Conservation (phyloP, 1,140 invertebrate genomes). For the Diplogasteroides magnus region DNA sequence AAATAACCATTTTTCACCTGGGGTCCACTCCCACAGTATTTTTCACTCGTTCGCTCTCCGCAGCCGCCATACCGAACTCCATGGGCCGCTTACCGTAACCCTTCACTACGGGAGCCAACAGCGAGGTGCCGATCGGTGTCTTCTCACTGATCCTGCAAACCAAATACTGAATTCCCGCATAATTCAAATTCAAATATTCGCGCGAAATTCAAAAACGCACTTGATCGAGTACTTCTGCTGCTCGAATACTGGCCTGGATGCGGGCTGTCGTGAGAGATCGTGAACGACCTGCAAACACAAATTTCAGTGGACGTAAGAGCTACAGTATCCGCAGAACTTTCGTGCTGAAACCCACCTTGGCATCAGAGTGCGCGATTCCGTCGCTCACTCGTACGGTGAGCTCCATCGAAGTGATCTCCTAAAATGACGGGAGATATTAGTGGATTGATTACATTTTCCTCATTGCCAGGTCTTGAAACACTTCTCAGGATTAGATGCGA, state of each 20-base stretch:
- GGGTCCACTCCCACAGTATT: background rate
- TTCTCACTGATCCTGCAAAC: background rate
- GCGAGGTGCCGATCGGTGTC: background rate
- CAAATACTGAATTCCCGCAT: background rate
- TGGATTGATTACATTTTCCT: too few species aligned
- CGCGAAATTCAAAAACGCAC: background rate
- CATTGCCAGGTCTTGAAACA: too few species aligned
- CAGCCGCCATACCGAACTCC: background rate
- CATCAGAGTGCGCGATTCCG: slow-evolving; percentile 3
- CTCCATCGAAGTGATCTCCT: slow-evolving; percentile 11
- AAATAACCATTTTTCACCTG: background rate
- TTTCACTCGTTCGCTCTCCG: background rate
- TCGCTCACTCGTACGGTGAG: slow-evolving; percentile 19
- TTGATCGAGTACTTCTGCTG: background rate
- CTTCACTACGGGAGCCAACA: background rate
- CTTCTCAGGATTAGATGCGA: too few species aligned
- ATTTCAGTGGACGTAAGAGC: too few species aligned
- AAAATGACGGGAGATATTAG: too few species aligned
- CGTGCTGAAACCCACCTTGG: background rate
- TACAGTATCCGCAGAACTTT: background rate
- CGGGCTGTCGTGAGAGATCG: background rate
- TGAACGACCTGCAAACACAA: background rate
- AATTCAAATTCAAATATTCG: too few species aligned
- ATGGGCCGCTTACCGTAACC: background rate
- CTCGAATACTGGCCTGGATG: background rate